Base-by-base conservation (phyloP, 1,140 invertebrate species). In the Triops longicaudatus region DNA sequence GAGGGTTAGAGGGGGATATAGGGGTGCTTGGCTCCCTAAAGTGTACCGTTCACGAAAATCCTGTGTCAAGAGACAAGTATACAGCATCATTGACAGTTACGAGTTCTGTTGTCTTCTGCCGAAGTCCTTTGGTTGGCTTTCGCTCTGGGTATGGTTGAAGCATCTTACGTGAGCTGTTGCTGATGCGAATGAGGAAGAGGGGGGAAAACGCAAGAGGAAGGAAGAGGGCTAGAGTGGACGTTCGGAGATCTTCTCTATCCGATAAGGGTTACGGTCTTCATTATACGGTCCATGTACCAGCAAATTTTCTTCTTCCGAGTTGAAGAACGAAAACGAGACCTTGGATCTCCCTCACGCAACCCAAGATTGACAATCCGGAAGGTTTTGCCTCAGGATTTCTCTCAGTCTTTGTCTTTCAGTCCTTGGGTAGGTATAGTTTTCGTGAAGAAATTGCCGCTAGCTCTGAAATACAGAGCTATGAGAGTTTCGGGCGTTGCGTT, bases 181-280 rank as follows among this genome's bases (percentile, higher is more conserved):
- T 1, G 43, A 17, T n/a, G 73, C n/a, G 72, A 73, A 73, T 10
- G 73, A 37, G 37, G 22, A 11, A 2, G 76, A 72, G 27, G 28
- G 75, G 9, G 26, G 31, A 37, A 37, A 37, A 37, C 31, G 31
- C 31, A 37, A 37, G 31, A 31, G 17, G 43, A 22, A 28, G 75
- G 50, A 74, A 72, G 71, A 26, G 78, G 22, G 41, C 50, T 50
- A 17, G 42, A 37, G 43, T 28, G 76, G 37, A 42, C 72, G 37
- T 37, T 17, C 6, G 37, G 63, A 17, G 73, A 75, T 78, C 26
- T 41, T 26, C 50, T 10, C 74, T 28, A n/a, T n/a, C 72, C 10
- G 43, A 50, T 76, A 28, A 50, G 44, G 43, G 27, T 50, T 31
- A 50, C 12, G 31, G 37, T 76, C 28, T 76, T 31, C 26, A 50